Evolutionary conservation across 2,888 invertebrate genomes (phyloP).

Genomic region (Cosmia pyralina): DNA sequence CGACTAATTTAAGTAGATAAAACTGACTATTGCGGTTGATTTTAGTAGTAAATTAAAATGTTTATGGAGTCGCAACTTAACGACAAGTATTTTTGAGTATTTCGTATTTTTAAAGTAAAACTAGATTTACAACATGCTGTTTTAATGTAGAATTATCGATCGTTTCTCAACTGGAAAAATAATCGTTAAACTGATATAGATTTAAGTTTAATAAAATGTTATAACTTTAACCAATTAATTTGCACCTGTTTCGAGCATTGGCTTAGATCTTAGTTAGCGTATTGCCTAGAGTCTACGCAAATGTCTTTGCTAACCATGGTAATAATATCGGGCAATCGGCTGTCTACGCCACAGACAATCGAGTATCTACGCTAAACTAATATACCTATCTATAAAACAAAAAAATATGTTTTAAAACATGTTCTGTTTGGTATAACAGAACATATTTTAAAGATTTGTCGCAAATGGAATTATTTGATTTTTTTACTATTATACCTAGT

Average conservation of each 20-base stretch:
- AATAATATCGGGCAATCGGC: no score
- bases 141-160: no score
- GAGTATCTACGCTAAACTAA: no score
- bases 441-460: neutral
- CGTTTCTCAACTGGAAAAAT: neutral
- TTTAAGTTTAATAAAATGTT: neutral
- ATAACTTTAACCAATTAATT: neutral
- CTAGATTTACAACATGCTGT: neutral
- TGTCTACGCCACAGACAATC: no score
- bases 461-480: neutral
- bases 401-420: no score
- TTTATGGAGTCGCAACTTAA: neutral
- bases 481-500: neutral
- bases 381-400: no score
- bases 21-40: neutral
- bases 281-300: no score
- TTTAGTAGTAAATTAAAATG: neutral
- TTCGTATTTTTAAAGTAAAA: neutral
- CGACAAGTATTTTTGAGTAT: neutral
- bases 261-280: neutral
- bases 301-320: no score
- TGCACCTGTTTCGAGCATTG: neutral
- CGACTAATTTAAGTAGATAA: neutral
- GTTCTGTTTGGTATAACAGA: neutral
- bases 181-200: neutral